A percentile compares a stretch with the other conserved stretches of the same genome.
Evolutionary conservation across 2,797 vertebrate species (phyloP).

Genomic region (Neosilurus hyrtlii): DNA sequence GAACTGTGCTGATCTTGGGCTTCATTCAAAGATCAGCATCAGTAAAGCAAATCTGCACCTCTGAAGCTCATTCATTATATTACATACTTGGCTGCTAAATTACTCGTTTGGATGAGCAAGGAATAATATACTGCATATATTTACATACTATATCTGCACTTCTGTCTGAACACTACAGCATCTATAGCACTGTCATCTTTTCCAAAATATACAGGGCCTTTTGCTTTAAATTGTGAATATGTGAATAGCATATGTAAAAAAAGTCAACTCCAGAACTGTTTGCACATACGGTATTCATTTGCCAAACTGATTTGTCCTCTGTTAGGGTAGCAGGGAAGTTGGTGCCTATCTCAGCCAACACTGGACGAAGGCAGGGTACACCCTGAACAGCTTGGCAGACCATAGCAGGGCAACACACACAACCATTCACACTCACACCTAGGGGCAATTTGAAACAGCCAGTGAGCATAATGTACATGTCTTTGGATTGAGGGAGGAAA

Average conservation of each 20-base stretch:
- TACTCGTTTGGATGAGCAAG: background rate
- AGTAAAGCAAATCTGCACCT: background rate
- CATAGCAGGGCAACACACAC: too few species aligned
- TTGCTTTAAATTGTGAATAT: background rate
- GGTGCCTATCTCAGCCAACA: too few species aligned
- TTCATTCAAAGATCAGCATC: background rate
- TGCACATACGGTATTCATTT: background rate
- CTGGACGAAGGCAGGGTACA: too few species aligned
- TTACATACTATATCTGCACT: background rate
- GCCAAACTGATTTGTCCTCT: too few species aligned
- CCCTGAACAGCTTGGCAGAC: too few species aligned
- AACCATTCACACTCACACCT: too few species aligned
- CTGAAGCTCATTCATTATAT: background rate
- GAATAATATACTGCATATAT: background rate
- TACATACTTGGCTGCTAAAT: background rate
- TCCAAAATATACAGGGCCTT: background rate
- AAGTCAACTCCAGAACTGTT: background rate
- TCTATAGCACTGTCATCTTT: background rate
- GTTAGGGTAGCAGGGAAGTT: too few species aligned
- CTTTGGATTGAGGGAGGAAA: too few species aligned
- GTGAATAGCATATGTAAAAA: background rate
- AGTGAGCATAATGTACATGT: too few species aligned
- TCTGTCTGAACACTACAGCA: background rate
- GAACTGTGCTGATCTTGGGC: background rate
- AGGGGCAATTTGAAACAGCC: too few species aligned